A percentile compares a stretch with the other conserved stretches of the same genome.
Conservation (phyloP, 2,113 vertebrate genomes). For the Mohoua ochrocephala region DNA sequence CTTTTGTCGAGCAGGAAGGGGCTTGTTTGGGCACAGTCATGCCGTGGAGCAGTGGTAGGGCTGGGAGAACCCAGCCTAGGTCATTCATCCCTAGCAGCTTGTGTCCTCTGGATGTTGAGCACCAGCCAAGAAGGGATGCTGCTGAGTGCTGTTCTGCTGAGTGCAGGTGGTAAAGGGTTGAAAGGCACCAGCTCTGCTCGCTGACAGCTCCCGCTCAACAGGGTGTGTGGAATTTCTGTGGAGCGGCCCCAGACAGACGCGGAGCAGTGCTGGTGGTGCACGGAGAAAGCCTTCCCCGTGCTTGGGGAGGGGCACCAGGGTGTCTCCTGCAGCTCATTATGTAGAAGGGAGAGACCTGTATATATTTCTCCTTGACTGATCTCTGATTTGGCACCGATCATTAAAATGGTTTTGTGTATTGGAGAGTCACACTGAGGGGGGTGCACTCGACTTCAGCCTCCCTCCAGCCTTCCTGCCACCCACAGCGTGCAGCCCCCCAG, state of each 20-base stretch:
- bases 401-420: background rate
- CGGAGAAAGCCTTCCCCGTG: background rate
- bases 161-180: background rate
- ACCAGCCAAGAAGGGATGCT: background rate
- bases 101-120: background rate
- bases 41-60: background rate
- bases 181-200: background rate
- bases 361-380: background rate
- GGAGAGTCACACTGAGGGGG: background rate
- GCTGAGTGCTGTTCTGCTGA: background rate
- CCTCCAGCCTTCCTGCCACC: background rate
- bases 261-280: background rate
- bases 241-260: background rate
- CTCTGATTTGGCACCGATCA: background rate
- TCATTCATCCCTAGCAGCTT: background rate
- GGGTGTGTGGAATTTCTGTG: background rate
- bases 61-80: background rate
- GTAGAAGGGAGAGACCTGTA: background rate
- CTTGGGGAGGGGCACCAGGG: background rate
- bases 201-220: background rate
- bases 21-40: background rate
- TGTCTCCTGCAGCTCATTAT: background rate
- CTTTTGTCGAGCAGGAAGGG: background rate
- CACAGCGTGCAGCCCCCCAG: fast-evolving
- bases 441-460: background rate